Conservation (phyloP, 53 echinoderm and acorn worm genomes). For the Arbacia lixula region DNA sequence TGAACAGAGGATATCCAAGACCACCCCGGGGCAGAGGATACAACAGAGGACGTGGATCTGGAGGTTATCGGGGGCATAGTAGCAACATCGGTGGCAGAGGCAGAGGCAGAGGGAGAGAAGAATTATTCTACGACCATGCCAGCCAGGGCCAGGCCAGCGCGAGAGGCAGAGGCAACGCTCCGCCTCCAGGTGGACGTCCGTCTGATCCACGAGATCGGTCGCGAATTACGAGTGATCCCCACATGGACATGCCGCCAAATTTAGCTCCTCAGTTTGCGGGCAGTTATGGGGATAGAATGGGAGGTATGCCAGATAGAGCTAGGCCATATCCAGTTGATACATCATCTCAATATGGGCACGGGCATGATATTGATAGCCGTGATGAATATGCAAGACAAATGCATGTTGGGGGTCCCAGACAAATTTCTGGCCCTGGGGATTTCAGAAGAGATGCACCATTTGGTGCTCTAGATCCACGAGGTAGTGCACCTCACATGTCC, state of each 20-base stretch:
- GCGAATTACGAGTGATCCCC: constrained; percentile 8
- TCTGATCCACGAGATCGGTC: constrained; percentile 32
- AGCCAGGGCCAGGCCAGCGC: neutral
- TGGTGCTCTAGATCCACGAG: too few species aligned
- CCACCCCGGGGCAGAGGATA: constrained; percentile 36
- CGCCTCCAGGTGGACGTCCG: neutral
- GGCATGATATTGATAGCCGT: too few species aligned
- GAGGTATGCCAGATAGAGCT: neutral
- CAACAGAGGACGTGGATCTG: constrained; percentile 7
- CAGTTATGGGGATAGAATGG: neutral
- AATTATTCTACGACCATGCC: too few species aligned
- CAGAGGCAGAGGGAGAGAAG: neutral
- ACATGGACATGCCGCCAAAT: neutral
- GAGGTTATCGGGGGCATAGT: constrained; percentile 1
- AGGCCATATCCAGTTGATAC: too few species aligned
- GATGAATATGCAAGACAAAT: too few species aligned
- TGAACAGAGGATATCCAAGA: constrained; percentile 34
- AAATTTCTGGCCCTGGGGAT: too few species aligned
- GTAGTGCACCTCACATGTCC: too few species aligned
- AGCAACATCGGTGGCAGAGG: neutral
- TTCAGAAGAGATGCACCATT: too few species aligned
- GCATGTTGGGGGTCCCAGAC: too few species aligned
- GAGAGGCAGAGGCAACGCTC: neutral
- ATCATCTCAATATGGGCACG: neutral
- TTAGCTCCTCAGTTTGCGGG: too few species aligned